Base-by-base conservation (phyloP, 2,797 vertebrate species). In the Vireo griseus region DNA sequence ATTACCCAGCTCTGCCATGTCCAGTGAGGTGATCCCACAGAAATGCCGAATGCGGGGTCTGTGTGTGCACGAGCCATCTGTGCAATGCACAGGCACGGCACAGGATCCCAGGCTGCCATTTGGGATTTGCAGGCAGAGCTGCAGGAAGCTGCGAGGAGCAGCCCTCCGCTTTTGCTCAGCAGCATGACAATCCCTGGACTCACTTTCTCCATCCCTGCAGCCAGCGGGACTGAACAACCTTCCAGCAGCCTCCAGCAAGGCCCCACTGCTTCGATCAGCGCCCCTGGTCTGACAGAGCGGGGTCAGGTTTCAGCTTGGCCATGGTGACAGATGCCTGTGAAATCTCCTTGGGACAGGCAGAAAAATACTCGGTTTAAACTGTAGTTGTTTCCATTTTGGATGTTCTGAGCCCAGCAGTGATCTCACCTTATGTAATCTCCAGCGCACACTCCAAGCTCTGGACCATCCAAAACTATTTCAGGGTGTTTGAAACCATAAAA, bases 401-500 rank as follows among this genome's bases (percentile, higher is more conserved):
- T 29, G 61, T 67, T 82, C 75, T 7, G 25, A 87, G 90, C 95
- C 88, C 93, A 93, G 76, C 73, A 50, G 90, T 92, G 91, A 95
- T 88, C 90, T 95, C 96, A 95, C 94, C 88, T 94, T 81, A 61
- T 20, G 90, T 82, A 75, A 95, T 89, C 86, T 51, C 17, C 80
- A 76, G 75, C 1, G 14, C 82, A 28, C 77, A 54, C 81, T 78
- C 69, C 63, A 79, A 51, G 47, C 78, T 72, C 45, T 19, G 71
- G 24, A 79, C 25, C 50, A 54, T 92, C 65, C 94, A 28, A 39
- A 88, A 83, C 45, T 51, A 65, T 35, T 42, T 51, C 39, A 33
- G 57, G 44, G 76, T 18, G 77, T 44, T 37, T 68, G 71, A 95
- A 96, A 95, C 82, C 83, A 66, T 58, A 83, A 90, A 77, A 77